Conservation (phyloP, 2,888 invertebrate species). For the Rhagophthalmus giganteus region DNA sequence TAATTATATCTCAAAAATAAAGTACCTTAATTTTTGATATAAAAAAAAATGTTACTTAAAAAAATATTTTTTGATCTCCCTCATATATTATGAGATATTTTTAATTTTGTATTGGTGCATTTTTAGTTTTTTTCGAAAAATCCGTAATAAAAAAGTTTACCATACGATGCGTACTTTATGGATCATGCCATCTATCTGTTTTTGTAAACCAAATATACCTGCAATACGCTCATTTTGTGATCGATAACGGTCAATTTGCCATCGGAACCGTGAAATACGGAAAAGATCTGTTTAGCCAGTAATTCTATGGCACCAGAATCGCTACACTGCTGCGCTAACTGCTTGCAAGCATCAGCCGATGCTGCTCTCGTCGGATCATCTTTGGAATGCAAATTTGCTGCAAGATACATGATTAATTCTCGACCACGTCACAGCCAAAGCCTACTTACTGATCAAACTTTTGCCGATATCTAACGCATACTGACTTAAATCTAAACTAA, state of each 20-base stretch:
- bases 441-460: conserved; percentile 72
- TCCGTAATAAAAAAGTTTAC: too few species aligned
- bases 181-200: too few species aligned
- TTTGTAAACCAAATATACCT: conserved; percentile 58
- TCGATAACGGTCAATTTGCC: conserved; percentile 88
- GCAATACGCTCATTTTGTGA: conserved; percentile 84
- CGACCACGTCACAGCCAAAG: too few species aligned
- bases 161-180: too few species aligned
- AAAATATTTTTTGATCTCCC: too few species aligned
- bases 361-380: conserved; percentile 76
- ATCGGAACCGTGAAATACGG: conserved; percentile 82
- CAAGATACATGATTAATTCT: conserved; percentile 24
- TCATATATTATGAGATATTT: too few species aligned
- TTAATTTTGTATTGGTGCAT: too few species aligned
- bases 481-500: conserved; percentile 76
- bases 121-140: too few species aligned
- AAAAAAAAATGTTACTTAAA: too few species aligned
- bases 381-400: conserved; percentile 82
- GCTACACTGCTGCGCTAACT: conserved; percentile 73
- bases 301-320: conserved; percentile 67
- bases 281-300: conserved; percentile 72
- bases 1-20: too few species aligned
- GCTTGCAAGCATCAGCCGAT: conserved; percentile 72
- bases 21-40: too few species aligned
- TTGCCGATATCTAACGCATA: conserved; percentile 80